Conservation (phyloP, 2,888 invertebrate species). For the Schizaphis graminum region DNA sequence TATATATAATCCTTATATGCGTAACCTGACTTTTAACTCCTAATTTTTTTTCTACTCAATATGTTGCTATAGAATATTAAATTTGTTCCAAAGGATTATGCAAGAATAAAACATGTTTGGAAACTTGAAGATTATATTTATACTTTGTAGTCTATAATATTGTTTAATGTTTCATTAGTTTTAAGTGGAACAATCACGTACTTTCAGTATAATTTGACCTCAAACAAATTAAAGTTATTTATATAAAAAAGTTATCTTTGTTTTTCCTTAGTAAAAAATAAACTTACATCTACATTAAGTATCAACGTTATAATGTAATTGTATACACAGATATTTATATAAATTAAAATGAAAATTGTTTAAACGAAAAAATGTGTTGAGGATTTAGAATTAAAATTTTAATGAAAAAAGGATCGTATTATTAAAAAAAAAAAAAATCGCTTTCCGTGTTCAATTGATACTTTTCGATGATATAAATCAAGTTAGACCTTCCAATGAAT, state of each 20-base stretch:
- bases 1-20: background rate
- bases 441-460: background rate
- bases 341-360: background rate
- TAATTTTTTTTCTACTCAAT: background rate
- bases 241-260: background rate
- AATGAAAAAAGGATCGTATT: constrained; percentile 6
- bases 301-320: background rate
- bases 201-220: background rate
- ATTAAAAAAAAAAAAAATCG: background rate
- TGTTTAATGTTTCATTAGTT: background rate
- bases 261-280: background rate
- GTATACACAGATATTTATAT: background rate
- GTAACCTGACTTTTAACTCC: background rate
- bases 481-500: background rate
- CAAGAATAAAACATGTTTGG: background rate
- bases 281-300: background rate
- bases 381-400: constrained; percentile 12
- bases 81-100: background rate
- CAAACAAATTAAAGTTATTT: background rate
- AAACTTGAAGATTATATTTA: background rate
- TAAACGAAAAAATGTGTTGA: background rate
- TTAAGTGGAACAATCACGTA: background rate
- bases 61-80: background rate
- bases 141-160: background rate
- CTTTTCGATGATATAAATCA: constrained; percentile 14